Conservation (phyloP, 1,140 invertebrate genomes). For the Helicoverpa zea region DNA sequence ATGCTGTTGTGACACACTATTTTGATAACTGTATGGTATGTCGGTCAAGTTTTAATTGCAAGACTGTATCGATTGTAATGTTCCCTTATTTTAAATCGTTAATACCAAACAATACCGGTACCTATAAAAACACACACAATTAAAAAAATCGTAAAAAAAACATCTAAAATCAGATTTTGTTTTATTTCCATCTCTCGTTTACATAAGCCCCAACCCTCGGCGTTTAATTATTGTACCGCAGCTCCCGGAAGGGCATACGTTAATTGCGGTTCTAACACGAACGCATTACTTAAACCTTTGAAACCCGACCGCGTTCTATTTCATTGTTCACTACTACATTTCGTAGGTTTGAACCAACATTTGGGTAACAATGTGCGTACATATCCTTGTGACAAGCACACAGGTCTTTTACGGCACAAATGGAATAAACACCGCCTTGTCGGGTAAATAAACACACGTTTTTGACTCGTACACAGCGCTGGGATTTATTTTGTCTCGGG, state of each 20-base stretch:
- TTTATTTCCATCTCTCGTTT: conserved; percentile 16
- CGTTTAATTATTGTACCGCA: conserved; percentile 53
- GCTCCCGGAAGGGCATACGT: conserved; percentile 50
- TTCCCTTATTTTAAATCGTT: too few species aligned
- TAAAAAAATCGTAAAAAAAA: neutral
- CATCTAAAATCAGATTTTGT: neutral
- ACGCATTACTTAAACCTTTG: conserved; percentile 55
- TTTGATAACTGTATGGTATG: too few species aligned
- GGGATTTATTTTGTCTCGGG: neutral
- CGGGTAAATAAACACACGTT: neutral
- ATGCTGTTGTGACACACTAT: too few species aligned
- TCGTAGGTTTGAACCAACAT: conserved; percentile 8
- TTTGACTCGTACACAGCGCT: neutral
- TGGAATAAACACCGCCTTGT: conserved; percentile 2
- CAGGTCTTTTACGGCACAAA: conserved; percentile 6
- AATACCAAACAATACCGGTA: too few species aligned
- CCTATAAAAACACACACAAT: too few species aligned
- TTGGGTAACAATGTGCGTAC: conserved; percentile 10
- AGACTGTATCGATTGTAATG: too few species aligned
- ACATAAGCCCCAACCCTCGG: conserved; percentile 24
- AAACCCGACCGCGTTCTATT: conserved; percentile 29
- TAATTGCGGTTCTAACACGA: conserved; percentile 58
- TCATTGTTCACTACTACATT: conserved; percentile 30
- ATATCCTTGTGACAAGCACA: conserved; percentile 14
- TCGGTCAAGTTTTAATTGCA: too few species aligned